These are phyloP conservation scores for Oreohelix idahoensis DNA, from an alignment of 1,140 invertebrate species.

Conservation along the genomic window DNA sequence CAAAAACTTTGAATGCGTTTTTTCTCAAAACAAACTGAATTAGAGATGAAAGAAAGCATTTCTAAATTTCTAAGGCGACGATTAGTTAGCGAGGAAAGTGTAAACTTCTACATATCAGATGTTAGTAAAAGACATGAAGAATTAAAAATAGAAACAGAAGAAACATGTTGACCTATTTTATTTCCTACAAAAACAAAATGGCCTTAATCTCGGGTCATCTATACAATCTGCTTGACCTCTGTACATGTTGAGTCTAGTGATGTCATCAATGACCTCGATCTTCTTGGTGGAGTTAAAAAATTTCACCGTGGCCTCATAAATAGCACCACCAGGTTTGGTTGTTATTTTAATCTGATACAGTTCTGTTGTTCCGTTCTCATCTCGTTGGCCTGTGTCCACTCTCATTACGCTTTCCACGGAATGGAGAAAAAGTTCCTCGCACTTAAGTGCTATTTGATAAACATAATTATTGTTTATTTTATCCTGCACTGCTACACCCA, in stretches of 20 bases:
- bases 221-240: too few species aligned
- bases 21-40: too few species aligned
- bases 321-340: conserved; percentile 81
- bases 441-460: neutral
- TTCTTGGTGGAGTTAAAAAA: conserved; percentile 78
- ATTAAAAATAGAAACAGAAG: too few species aligned
- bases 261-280: conserved; percentile 82
- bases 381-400: conserved; percentile 83
- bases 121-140: too few species aligned
- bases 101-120: too few species aligned
- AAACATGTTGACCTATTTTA: too few species aligned
- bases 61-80: too few species aligned
- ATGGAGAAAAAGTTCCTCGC: conserved; percentile 71
- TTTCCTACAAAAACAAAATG: neutral
- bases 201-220: neutral
- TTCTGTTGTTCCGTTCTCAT: conserved; percentile 77
- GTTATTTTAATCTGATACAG: conserved; percentile 77
- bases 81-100: too few species aligned
- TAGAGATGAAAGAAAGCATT: too few species aligned
- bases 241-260: conserved; percentile 92
- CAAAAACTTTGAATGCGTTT: too few species aligned
- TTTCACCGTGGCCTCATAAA: conserved; percentile 83
- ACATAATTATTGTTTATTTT: conserved; percentile 30
- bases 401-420: conserved; percentile 73
- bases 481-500: too few species aligned